Percentiles rank a stretch among this genome's conserved stretches.
Evolutionary conservation across 2,888 invertebrate species (phyloP).

Genomic region (Lasiommata megera): DNA sequence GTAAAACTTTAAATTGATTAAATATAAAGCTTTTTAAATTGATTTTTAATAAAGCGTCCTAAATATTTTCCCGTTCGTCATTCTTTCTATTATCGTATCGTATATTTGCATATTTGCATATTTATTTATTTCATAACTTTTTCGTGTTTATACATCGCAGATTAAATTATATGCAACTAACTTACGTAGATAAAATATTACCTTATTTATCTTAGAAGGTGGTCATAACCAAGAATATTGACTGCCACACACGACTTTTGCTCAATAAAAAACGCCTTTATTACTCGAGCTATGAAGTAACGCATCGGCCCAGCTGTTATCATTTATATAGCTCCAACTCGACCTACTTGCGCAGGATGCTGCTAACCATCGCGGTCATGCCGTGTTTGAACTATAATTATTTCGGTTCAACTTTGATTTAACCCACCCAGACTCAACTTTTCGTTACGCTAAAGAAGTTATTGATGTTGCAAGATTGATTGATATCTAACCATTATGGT

Average conservation of each 20-base stretch:
- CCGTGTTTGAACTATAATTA: conserved; percentile 67
- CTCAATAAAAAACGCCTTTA: conserved; percentile 18
- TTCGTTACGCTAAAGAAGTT: conserved; percentile 2
- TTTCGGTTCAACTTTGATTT: conserved; percentile 58
- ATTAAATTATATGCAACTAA: not conserved
- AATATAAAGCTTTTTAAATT: no score
- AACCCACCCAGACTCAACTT: conserved; percentile 40
- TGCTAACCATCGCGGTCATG: conserved; percentile 60
- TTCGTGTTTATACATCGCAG: not conserved
- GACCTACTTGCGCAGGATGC: conserved; percentile 70
- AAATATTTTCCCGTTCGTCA: no score
- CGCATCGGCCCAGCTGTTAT: conserved; percentile 37
- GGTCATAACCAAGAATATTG: not conserved
- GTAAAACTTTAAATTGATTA: no score
- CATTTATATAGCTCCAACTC: conserved; percentile 57
- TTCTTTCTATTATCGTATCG: no score
- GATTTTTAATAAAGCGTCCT: no score
- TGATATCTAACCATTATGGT: no score
- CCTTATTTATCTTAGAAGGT: not conserved
- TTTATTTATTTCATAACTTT: no score
- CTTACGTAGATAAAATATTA: not conserved
- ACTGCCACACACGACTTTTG: conserved; percentile 17
- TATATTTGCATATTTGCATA: no score
- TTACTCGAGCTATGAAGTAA: conserved; percentile 22
- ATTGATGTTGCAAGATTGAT: no score